Percentiles rank a stretch among this genome's conserved stretches.
Conservation (phyloP, 2,113 vertebrate species). For the Puma concolor region DNA sequence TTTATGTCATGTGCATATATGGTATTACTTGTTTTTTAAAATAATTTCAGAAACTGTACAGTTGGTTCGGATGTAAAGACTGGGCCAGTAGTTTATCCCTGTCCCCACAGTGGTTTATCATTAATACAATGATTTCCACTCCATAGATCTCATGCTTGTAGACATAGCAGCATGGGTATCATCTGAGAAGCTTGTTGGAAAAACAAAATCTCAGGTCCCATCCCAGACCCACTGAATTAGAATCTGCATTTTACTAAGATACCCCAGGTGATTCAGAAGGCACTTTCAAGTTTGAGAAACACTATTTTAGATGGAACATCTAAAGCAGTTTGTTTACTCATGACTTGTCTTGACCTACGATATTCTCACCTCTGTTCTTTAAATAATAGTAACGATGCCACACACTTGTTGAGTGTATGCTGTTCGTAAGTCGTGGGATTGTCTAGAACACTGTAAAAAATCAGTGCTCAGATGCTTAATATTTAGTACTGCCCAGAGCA, state of each 20-base stretch:
- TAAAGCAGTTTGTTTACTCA: background rate
- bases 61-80: slow-evolving; percentile 12
- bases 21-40: background rate
- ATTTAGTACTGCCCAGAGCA: slow-evolving; percentile 25
- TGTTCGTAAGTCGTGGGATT: slow-evolving; percentile 14
- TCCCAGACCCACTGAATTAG: background rate
- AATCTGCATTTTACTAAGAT: slow-evolving; percentile 50
- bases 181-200: slow-evolving; percentile 26
- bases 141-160: background rate
- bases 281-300: slow-evolving; percentile 8
- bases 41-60: background rate
- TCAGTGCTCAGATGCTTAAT: background rate
- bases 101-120: background rate
- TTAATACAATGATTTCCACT: slow-evolving; percentile 8
- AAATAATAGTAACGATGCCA: background rate
- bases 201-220: background rate
- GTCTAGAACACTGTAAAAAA: background rate
- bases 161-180: background rate
- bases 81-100: background rate
- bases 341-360: background rate
- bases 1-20: background rate
- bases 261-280: background rate
- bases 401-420: background rate
- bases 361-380: background rate
- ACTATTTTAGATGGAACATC: background rate